phyloP scores from a whole-genome alignment of 1,140 invertebrate genomes.

The Paramacrobiotus metropolitanus region DNA sequence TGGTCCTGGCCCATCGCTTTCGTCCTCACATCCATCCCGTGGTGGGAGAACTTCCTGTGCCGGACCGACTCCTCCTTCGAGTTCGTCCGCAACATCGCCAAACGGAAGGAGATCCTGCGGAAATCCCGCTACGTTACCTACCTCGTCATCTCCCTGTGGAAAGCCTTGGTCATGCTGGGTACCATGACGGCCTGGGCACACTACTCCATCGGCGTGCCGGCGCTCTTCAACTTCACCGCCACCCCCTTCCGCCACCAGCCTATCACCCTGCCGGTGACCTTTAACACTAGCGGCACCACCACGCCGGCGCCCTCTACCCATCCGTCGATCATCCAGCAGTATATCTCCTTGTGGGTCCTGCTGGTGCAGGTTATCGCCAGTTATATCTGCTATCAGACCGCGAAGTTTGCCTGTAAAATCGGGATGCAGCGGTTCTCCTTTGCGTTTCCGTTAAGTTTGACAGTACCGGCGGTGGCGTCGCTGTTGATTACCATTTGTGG shows the following conservation, averaged over 20 bases:
- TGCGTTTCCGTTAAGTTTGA: constrained; percentile 22
- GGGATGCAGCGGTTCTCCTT: constrained; percentile 22
- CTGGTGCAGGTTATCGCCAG: neutral
- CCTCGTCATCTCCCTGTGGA: constrained; percentile 3
- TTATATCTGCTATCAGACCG: constrained; percentile 4
- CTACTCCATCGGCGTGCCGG: neutral
- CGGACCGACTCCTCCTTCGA: constrained; percentile 2
- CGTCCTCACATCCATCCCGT: constrained; percentile 17
- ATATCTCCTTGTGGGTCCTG: constrained; percentile 3
- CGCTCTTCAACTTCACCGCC: neutral
- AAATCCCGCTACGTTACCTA: constrained; percentile 3
- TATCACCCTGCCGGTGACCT: neutral
- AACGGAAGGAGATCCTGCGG: neutral
- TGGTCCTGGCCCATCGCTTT: constrained; percentile 18
- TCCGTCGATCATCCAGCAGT: neutral
- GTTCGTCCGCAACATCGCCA: neutral
- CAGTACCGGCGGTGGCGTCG: constrained; percentile 20
- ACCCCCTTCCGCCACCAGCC: neutral
- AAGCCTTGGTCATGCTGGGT: constrained; percentile 1
- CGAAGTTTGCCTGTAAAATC: constrained; percentile 17
- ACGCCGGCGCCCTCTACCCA: neutral
- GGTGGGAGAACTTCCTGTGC: constrained; percentile 21
- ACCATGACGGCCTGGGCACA: neutral
- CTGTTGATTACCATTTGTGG: constrained; percentile 15
- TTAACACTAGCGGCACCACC: neutral